Evolutionary conservation across 2,113 vertebrate genomes (phyloP).

Genomic region (Neopipo cinnamomea): DNA sequence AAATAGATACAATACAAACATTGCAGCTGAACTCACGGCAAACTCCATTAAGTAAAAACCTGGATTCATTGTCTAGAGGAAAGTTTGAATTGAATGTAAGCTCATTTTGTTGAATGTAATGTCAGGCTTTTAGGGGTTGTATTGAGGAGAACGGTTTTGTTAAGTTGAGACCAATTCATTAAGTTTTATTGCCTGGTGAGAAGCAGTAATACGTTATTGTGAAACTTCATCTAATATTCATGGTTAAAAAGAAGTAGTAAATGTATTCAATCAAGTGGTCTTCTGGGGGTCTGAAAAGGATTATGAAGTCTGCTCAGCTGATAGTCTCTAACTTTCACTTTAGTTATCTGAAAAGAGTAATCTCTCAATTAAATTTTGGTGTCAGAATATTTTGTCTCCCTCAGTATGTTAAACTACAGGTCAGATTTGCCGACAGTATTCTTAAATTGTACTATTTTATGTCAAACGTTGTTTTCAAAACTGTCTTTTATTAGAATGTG

Average conservation of each 20-base stretch:
- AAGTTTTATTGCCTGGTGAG: constrained; percentile 99
- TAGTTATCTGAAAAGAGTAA: constrained; percentile 73
- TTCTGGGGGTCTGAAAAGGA: constrained; percentile 82
- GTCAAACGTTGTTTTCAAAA: not conserved
- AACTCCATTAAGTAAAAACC: constrained; percentile 98
- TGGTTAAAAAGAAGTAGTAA: constrained; percentile 99
- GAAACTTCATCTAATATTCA: constrained; percentile 99
- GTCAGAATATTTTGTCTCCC: constrained; percentile 53
- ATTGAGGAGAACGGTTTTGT: constrained; percentile 94
- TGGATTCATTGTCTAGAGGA: constrained; percentile 86
- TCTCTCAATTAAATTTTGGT: constrained; percentile 70
- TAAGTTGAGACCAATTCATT: constrained; percentile 99
- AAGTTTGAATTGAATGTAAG: constrained; percentile 94
- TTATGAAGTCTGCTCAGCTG: constrained; percentile 92
- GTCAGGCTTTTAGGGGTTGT: constrained; percentile 96
- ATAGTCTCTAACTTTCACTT: constrained; percentile 89
- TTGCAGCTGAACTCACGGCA: constrained; percentile 97
- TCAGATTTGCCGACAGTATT: not conserved
- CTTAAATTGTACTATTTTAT: not conserved
- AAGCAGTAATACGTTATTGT: constrained; percentile 98
- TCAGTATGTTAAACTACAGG: not conserved
- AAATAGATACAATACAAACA: constrained; percentile 99
- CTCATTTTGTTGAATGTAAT: constrained; percentile 99
- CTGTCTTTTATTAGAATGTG: not conserved
- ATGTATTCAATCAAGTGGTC: constrained; percentile 99